phyloP scores from a whole-genome alignment of 2,797 vertebrate genomes.

The Pseudochaenichthys georgianus region DNA sequence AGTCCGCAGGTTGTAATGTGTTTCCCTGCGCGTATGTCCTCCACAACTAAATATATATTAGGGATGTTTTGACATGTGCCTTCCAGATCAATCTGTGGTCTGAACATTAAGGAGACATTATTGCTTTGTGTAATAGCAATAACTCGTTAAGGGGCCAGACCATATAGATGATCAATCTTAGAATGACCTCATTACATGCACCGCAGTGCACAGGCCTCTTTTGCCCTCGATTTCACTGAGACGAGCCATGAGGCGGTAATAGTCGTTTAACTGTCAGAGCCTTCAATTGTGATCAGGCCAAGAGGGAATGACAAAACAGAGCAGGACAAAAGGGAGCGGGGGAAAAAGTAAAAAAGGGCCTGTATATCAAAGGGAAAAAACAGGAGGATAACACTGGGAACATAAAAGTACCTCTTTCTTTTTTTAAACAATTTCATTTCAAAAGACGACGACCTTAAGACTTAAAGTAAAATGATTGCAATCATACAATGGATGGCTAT shows the following conservation, averaged over 20 bases:
- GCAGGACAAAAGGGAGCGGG: constrained; percentile 21
- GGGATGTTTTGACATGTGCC: constrained; percentile 40
- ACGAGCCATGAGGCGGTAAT: constrained; percentile 54
- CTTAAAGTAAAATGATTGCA: neutral
- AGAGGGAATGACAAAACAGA: constrained; percentile 32
- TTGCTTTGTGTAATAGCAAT: constrained; percentile 51
- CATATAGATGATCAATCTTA: constrained; percentile 67
- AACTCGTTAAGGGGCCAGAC: constrained; percentile 39
- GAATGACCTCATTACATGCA: constrained; percentile 74
- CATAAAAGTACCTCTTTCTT: constrained; percentile 8
- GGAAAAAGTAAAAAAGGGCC: constrained; percentile 3
- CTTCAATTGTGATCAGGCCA: constrained; percentile 33
- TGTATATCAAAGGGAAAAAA: constrained; percentile 33
- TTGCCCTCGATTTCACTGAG: constrained; percentile 50
- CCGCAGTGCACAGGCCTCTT: constrained; percentile 47
- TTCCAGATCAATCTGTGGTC: constrained; percentile 30
- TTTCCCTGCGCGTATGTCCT: constrained; percentile 4
- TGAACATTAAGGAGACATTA: constrained; percentile 51
- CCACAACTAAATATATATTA: constrained; percentile 19
- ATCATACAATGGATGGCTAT: neutral
- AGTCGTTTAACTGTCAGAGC: constrained; percentile 59
- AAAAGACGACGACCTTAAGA: neutral
- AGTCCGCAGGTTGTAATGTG: neutral
- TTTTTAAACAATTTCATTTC: neutral
- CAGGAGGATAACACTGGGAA: neutral